phyloP scores from a whole-genome alignment of 2,797 vertebrate genomes.

The Notamacropus eugenii region DNA sequence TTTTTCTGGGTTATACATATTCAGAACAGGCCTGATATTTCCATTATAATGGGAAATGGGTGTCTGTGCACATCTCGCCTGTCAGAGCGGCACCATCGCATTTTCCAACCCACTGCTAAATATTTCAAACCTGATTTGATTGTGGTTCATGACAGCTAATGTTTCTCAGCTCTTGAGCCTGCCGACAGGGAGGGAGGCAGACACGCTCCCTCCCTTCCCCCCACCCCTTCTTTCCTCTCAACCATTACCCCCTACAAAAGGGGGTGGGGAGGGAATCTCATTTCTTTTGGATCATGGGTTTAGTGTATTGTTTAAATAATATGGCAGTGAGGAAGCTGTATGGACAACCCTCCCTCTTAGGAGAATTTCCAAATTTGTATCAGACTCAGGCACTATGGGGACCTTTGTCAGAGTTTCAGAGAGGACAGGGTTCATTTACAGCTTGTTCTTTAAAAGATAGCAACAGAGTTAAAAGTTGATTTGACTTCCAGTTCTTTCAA shows the following conservation, averaged over 20 bases:
- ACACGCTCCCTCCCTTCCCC: conserved; percentile 75
- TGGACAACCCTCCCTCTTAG: conserved; percentile 58
- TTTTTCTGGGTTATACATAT: conserved; percentile 98
- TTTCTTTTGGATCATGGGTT: conserved; percentile 68
- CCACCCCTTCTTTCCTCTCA: conserved; percentile 68
- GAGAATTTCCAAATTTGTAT: conserved; percentile 73
- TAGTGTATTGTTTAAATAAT: conserved; percentile 71
- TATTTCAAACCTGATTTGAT: conserved; percentile 98
- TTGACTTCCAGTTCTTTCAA: conserved; percentile 71
- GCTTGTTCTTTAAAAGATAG: conserved; percentile 17
- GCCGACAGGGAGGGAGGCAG: conserved; percentile 79
- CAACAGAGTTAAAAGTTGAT: conserved; percentile 44
- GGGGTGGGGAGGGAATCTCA: conserved; percentile 72
- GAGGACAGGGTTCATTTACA: conserved; percentile 47
- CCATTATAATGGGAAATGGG: conserved; percentile 92
- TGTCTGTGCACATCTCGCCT: conserved; percentile 90
- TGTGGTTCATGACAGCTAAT: conserved; percentile 95
- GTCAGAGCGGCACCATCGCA: conserved; percentile 95
- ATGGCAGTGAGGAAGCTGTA: conserved; percentile 48
- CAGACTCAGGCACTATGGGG: conserved; percentile 39
- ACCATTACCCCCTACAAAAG: conserved; percentile 49
- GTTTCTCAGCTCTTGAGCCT: conserved; percentile 87
- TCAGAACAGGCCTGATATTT: conserved; percentile 94
- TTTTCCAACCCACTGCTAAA: conserved; percentile 99
- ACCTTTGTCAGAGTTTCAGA: conserved; percentile 47